These are phyloP conservation scores for Glyptemys insculpta DNA, from an alignment of 2,797 vertebrate genomes.

Conservation along the genomic window DNA sequence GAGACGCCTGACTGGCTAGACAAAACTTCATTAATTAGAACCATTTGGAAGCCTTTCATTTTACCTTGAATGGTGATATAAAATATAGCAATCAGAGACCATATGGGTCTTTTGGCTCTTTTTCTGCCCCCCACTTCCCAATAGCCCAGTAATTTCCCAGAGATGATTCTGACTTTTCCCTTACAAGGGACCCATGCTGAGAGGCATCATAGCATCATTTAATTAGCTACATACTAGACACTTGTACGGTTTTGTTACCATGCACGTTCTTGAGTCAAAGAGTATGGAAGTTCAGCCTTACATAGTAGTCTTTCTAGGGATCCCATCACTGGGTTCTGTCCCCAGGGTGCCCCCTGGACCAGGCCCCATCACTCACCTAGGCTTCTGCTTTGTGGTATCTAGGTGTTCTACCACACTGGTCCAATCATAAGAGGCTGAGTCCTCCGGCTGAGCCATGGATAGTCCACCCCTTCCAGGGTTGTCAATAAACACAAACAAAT, in stretches of 20 bases:
- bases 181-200: not conserved
- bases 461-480: not conserved
- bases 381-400: not conserved
- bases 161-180: not conserved
- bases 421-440: not conserved
- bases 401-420: not conserved
- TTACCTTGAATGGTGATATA: not conserved
- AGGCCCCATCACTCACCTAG: not conserved
- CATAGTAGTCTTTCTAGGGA: not conserved
- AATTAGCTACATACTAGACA: not conserved
- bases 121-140: not conserved
- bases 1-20: not conserved
- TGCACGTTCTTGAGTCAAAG: not conserved
- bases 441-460: not conserved
- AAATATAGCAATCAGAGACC: not conserved
- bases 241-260: not conserved
- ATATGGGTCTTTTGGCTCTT: not conserved
- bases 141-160: not conserved
- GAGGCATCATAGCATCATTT: not conserved
- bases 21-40: constrained; percentile 36
- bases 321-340: not conserved
- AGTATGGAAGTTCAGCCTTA: not conserved
- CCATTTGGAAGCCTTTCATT: not conserved
- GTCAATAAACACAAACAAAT: not conserved
- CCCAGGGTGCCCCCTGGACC: not conserved